Conservation (phyloP, 1,140 invertebrate genomes). For the Drosophila ananassae region DNA sequence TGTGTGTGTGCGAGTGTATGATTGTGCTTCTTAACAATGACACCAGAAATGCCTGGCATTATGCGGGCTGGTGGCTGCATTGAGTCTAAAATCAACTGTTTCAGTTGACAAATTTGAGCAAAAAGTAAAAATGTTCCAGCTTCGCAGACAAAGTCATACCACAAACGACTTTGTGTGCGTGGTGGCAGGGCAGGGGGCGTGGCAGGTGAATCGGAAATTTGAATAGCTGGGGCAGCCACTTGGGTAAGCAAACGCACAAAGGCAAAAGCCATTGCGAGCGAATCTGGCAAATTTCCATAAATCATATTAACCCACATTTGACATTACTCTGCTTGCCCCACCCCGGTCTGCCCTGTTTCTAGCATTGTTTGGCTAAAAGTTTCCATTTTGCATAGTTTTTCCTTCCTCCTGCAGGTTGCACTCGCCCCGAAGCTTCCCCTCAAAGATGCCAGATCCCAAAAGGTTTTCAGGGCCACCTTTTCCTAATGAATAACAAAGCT, state of each 20-base stretch:
- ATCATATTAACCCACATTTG: constrained; percentile 74
- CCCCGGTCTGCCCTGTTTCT: background rate
- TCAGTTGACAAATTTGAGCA: constrained; percentile 68
- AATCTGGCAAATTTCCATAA: constrained; percentile 72
- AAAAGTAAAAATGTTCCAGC: constrained; percentile 57
- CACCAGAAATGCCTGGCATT: constrained; percentile 57
- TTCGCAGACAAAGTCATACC: constrained; percentile 31
- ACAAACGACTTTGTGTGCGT: constrained; percentile 23
- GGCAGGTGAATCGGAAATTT: constrained; percentile 36
- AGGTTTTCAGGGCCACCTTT: constrained; percentile 19
- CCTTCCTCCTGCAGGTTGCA: constrained; percentile 24
- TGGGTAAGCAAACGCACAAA: constrained; percentile 54
- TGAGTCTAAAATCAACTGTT: constrained; percentile 68
- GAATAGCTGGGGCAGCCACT: constrained; percentile 42
- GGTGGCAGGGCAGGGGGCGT: background rate
- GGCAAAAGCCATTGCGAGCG: constrained; percentile 48
- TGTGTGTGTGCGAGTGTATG: constrained; percentile 1
- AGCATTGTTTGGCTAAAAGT: constrained; percentile 54
- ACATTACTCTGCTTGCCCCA: constrained; percentile 25
- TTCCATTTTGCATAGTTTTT: constrained; percentile 47
- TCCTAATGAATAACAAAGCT: constrained; percentile 26
- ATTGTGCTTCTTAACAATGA: constrained; percentile 52
- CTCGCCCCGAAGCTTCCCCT: constrained; percentile 23
- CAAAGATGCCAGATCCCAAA: background rate
- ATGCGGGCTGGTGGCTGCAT: constrained; percentile 61